phyloP scores from a whole-genome alignment of 2,113 vertebrate species.

The Beaufortia kweichowensis region DNA sequence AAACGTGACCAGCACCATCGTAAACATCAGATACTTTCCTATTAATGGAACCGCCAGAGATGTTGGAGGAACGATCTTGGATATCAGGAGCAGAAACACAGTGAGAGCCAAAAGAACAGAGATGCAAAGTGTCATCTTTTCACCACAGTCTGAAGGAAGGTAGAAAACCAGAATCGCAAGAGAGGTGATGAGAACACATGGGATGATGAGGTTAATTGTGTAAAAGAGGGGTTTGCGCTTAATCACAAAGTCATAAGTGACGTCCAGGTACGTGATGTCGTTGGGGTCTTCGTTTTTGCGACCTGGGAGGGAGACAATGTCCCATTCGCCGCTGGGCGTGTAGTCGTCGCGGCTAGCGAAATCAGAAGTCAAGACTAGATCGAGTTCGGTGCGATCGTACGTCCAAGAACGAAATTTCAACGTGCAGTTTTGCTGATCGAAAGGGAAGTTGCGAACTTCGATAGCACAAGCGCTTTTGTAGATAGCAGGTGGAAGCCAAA shows the following conservation, averaged over 20 bases:
- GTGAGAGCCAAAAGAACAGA: conserved; percentile 80
- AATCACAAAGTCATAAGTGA: conserved; percentile 81
- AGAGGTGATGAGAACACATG: conserved; percentile 78
- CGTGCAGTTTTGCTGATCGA: conserved; percentile 82
- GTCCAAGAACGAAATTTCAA: conserved; percentile 83
- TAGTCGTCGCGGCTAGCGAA: conserved; percentile 80
- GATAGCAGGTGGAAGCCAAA: conserved; percentile 82
- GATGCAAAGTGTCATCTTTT: conserved; percentile 80
- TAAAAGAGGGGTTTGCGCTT: conserved; percentile 80
- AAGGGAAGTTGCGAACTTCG: conserved; percentile 80
- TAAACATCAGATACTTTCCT: conserved; percentile 83
- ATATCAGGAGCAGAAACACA: conserved; percentile 81
- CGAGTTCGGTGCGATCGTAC: conserved; percentile 78
- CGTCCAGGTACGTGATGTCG: conserved; percentile 76
- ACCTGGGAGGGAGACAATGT: conserved; percentile 78
- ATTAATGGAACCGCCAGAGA: conserved; percentile 80
- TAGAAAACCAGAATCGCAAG: conserved; percentile 80
- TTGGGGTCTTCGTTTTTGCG: conserved; percentile 78
- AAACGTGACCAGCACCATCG: conserved; percentile 81
- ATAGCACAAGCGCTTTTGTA: conserved; percentile 82
- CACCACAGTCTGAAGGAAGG: conserved; percentile 78
- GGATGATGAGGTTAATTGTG: conserved; percentile 81
- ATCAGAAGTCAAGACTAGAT: conserved; percentile 76
- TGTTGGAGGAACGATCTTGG: conserved; percentile 80
- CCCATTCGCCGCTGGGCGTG: conserved; percentile 81